Evolutionary conservation across 2,888 invertebrate species (phyloP).

Genomic region (Gerris lacustris): DNA sequence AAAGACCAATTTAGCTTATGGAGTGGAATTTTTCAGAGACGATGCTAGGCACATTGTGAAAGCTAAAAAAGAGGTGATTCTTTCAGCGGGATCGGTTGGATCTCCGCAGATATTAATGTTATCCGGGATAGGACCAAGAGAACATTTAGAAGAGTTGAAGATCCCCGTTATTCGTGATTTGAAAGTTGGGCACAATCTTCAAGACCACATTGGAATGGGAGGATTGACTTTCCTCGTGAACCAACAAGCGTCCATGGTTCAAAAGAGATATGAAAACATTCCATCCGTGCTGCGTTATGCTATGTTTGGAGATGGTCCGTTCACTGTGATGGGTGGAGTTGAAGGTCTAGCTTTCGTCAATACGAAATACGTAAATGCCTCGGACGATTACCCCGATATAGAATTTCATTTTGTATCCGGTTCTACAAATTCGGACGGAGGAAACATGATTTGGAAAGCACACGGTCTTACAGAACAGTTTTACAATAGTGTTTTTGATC

Average conservation of each 20-base stretch:
- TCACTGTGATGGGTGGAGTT: slow-evolving; percentile 61
- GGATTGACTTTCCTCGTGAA: slow-evolving; percentile 73
- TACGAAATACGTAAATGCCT: slow-evolving; percentile 67
- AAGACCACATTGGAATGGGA: slow-evolving; percentile 78
- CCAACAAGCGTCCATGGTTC: slow-evolving; percentile 63
- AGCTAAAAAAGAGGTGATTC: slow-evolving; percentile 73
- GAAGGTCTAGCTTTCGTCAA: slow-evolving; percentile 66
- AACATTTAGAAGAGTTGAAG: slow-evolving; percentile 55
- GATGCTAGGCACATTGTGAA: slow-evolving; percentile 38
- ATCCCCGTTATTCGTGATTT: slow-evolving; percentile 71
- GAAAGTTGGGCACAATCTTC: slow-evolving; percentile 72
- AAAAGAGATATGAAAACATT: slow-evolving; percentile 63
- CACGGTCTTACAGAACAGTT: slow-evolving; percentile 64
- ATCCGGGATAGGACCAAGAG: slow-evolving; percentile 66
- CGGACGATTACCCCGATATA: slow-evolving; percentile 75
- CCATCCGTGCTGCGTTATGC: slow-evolving; percentile 74
- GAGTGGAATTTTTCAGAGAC: slow-evolving; percentile 66
- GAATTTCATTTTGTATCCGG: slow-evolving; percentile 82
- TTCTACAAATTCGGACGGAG: slow-evolving; percentile 74
- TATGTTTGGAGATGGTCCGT: slow-evolving; percentile 65
- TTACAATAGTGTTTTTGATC: slow-evolving; percentile 59
- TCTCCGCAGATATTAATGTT: slow-evolving; percentile 89
- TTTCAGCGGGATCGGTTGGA: slow-evolving; percentile 84
- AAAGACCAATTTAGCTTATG: slow-evolving; percentile 61
- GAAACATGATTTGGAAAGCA: slow-evolving; percentile 64